Evolutionary conservation across 2,888 invertebrate species (phyloP).

Genomic region (Calliphora vomitoria): DNA sequence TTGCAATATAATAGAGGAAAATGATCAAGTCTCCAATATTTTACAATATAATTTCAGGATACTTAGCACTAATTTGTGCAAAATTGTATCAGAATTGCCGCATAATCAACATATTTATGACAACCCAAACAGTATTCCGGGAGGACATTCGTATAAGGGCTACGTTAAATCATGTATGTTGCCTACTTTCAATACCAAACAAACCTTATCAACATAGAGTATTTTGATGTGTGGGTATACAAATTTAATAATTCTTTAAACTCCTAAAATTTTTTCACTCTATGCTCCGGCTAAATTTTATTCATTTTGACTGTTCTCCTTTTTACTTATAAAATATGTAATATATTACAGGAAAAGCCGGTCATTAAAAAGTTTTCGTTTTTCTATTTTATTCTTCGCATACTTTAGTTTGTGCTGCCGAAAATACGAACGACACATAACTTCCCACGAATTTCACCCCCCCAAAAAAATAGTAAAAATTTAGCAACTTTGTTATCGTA

Average conservation of each 20-base stretch:
- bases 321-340: constrained; percentile 33
- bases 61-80: too few species aligned
- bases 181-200: too few species aligned
- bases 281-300: not conserved
- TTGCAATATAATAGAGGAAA: too few species aligned
- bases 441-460: not conserved
- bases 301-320: constrained; percentile 24
- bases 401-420: not conserved
- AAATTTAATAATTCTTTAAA: constrained; percentile 9
- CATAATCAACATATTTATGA: too few species aligned
- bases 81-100: too few species aligned
- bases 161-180: too few species aligned
- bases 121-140: too few species aligned
- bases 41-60: too few species aligned
- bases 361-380: constrained; percentile 62
- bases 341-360: constrained; percentile 67
- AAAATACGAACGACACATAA: not conserved
- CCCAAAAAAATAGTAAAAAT: constrained; percentile 31
- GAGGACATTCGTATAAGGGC: too few species aligned
- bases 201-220: too few species aligned
- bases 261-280: not conserved
- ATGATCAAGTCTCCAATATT: too few species aligned
- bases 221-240: too few species aligned
- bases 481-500: constrained; percentile 57
- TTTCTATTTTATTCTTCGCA: constrained; percentile 1